Evolutionary conservation across 1,140 invertebrate genomes (phyloP).

Genomic region (Atta colombica): DNA sequence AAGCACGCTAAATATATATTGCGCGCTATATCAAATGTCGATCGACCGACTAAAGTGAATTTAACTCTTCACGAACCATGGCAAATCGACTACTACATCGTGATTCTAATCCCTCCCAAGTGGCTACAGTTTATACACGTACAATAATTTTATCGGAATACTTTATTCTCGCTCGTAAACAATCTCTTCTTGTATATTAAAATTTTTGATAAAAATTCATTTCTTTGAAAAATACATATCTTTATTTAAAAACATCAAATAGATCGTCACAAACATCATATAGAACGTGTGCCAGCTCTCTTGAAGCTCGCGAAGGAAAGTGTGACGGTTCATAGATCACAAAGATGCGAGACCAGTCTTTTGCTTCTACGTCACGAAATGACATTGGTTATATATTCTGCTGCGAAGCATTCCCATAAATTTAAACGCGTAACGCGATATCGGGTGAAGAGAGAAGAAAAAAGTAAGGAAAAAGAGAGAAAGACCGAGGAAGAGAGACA

Average conservation of each 20-base stretch:
- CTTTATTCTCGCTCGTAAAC: slow-evolving; percentile 16
- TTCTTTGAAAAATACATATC: background rate
- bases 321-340: background rate
- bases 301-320: background rate
- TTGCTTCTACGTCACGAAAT: slow-evolving; percentile 14
- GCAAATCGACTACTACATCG: slow-evolving; percentile 58
- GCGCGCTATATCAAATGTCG: slow-evolving; percentile 55
- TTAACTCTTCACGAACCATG: slow-evolving; percentile 52
- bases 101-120: slow-evolving; percentile 48
- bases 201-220: slow-evolving; percentile 2
- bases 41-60: slow-evolving; percentile 55
- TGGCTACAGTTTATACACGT: slow-evolving; percentile 39
- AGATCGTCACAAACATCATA: background rate
- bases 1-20: slow-evolving; percentile 54
- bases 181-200: background rate
- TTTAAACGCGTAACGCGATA: slow-evolving; percentile 34
- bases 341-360: slow-evolving; percentile 1
- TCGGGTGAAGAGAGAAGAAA: background rate
- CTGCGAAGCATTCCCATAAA: slow-evolving; percentile 28
- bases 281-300: background rate
- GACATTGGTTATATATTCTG: slow-evolving; percentile 22
- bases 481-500: background rate
- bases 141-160: slow-evolving; percentile 21
- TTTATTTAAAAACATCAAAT: background rate
- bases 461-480: background rate